These are phyloP conservation scores for Martes flavigula DNA, from an alignment of 2,797 vertebrate species.

Conservation along the genomic window DNA sequence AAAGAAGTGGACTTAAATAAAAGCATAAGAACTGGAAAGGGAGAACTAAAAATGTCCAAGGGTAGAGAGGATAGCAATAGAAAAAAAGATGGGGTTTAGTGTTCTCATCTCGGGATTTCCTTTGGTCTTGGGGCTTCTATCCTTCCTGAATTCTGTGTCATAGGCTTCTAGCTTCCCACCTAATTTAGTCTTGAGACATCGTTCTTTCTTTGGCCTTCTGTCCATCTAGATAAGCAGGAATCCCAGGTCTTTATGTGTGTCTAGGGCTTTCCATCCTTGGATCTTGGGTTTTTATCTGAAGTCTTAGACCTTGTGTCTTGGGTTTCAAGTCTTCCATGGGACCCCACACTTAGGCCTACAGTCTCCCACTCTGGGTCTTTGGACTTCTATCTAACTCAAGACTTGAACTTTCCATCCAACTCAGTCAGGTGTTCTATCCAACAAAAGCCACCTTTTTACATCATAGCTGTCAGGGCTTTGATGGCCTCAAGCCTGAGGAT, in stretches of 20 bases:
- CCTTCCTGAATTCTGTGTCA: not conserved
- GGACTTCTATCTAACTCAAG: not conserved
- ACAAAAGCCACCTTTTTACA: not conserved
- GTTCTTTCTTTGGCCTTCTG: not conserved
- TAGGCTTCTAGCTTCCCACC: not conserved
- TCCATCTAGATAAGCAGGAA: not conserved
- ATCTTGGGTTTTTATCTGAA: not conserved
- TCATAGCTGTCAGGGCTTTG: not conserved
- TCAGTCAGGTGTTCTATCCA: not conserved
- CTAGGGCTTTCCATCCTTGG: not conserved
- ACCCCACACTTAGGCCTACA: not conserved
- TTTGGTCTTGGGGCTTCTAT: not conserved
- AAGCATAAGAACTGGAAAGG: constrained; percentile 18
- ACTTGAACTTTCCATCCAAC: not conserved
- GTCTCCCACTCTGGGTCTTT: not conserved
- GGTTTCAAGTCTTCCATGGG: not conserved
- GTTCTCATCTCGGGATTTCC: constrained; percentile 13
- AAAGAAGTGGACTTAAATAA: not conserved
- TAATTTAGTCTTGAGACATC: not conserved
- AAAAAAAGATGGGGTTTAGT: not conserved
- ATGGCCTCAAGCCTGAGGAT: not conserved
- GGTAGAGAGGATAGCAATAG: not conserved
- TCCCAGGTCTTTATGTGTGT: not conserved
- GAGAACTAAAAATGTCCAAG: not conserved
- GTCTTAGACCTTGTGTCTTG: not conserved